phyloP scores from a whole-genome alignment of 2,888 invertebrate genomes.

The Orthosia gothica region DNA sequence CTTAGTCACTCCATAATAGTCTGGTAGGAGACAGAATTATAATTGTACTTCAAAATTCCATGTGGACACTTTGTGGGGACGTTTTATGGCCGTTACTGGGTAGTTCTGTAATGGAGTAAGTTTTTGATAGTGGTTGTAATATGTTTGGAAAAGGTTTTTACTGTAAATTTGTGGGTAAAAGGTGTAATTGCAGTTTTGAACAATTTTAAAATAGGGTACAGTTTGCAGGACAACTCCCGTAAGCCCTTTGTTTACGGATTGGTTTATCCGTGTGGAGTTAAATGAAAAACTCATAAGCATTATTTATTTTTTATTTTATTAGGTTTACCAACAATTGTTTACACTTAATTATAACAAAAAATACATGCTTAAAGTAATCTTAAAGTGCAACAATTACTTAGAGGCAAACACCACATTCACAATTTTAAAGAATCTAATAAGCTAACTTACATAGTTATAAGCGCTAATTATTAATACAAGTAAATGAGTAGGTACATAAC shows the following conservation, averaged over 20 bases:
- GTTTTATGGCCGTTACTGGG: slow-evolving; percentile 47
- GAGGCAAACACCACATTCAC: too few species aligned
- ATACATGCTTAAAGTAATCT: too few species aligned
- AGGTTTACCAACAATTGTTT: too few species aligned
- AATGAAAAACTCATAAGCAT: too few species aligned
- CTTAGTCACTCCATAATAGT: slow-evolving; percentile 79
- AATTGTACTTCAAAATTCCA: slow-evolving; percentile 72
- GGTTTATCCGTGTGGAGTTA: neutral
- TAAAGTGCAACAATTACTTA: too few species aligned
- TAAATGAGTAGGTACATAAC: too few species aligned
- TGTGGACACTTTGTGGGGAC: slow-evolving; percentile 59
- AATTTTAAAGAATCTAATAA: too few species aligned
- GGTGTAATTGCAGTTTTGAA: slow-evolving; percentile 16
- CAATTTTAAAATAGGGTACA: slow-evolving; percentile 6
- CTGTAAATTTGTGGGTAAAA: slow-evolving; percentile 10
- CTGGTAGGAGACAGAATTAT: slow-evolving; percentile 77
- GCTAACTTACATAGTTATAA: too few species aligned
- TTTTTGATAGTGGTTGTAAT: slow-evolving; percentile 68
- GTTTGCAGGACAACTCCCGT: neutral
- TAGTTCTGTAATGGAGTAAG: slow-evolving; percentile 52
- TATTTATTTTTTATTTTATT: too few species aligned
- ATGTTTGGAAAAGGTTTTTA: slow-evolving; percentile 53
- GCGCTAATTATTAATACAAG: too few species aligned
- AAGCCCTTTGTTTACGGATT: neutral
- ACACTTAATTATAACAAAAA: too few species aligned